phyloP scores from a whole-genome alignment of 2,113 vertebrate genomes.

The Microcebus lehilahytsara region DNA sequence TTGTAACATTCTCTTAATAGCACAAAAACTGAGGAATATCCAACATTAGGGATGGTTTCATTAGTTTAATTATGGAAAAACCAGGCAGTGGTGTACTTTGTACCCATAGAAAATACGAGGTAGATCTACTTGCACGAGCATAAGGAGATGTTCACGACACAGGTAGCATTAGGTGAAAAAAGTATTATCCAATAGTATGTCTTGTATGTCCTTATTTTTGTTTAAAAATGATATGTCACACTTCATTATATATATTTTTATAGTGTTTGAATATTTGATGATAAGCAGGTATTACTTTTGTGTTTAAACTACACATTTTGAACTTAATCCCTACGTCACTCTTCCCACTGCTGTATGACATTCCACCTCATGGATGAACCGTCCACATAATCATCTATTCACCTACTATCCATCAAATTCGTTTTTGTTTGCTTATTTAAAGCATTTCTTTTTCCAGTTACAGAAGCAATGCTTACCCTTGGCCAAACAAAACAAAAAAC shows the following conservation, averaged over 20 bases:
- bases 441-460: neutral
- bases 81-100: neutral
- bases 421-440: conserved; percentile 8
- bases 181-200: neutral
- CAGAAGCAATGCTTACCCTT: neutral
- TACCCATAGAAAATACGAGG: neutral
- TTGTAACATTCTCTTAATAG: neutral
- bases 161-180: neutral
- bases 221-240: neutral
- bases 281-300: neutral
- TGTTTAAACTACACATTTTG: neutral
- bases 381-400: neutral
- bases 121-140: neutral
- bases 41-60: neutral
- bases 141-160: neutral
- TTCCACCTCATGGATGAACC: neutral
- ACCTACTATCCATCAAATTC: neutral
- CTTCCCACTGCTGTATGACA: neutral
- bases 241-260: neutral
- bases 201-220: neutral
- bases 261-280: neutral
- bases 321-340: neutral
- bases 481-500: neutral
- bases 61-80: neutral
- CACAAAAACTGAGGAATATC: neutral